phyloP scores from a whole-genome alignment of 2,113 vertebrate species.

The Gnathonemus longibarbis region DNA sequence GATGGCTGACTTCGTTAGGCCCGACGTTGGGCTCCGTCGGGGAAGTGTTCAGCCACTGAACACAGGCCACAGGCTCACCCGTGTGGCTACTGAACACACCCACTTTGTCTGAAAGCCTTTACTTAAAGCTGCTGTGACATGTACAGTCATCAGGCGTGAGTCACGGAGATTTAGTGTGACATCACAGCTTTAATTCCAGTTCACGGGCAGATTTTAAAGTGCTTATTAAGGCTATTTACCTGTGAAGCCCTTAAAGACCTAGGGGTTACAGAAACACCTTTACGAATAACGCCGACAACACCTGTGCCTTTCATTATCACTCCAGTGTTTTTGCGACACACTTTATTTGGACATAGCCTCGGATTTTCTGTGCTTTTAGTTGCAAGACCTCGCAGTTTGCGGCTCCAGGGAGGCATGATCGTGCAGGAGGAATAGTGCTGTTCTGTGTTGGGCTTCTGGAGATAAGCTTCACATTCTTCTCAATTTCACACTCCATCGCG shows the following conservation, averaged over 20 bases:
- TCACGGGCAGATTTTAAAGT: background rate
- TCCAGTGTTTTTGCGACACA: background rate
- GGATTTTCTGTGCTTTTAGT: background rate
- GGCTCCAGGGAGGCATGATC: background rate
- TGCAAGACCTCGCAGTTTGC: background rate
- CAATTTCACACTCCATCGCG: background rate
- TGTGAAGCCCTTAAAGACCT: background rate
- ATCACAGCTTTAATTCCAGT: background rate
- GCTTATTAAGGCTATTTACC: background rate
- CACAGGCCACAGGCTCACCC: background rate
- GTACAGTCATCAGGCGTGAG: background rate
- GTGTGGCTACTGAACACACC: background rate
- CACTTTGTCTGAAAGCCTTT: background rate
- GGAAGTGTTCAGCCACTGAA: background rate
- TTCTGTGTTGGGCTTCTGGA: background rate
- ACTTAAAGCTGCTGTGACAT: background rate
- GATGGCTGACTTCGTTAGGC: conserved; percentile 21
- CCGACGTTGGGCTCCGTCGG: background rate
- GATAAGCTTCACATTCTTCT: background rate
- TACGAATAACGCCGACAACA: background rate
- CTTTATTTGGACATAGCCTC: background rate
- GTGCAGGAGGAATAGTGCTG: background rate
- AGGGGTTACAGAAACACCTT: background rate
- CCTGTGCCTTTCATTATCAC: background rate
- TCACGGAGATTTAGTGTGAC: background rate